Evolutionary conservation across 2,797 vertebrate species (phyloP), one percentile per base, ranked within the genome.

Genomic region (Bryconaethiops microstoma): DNA sequence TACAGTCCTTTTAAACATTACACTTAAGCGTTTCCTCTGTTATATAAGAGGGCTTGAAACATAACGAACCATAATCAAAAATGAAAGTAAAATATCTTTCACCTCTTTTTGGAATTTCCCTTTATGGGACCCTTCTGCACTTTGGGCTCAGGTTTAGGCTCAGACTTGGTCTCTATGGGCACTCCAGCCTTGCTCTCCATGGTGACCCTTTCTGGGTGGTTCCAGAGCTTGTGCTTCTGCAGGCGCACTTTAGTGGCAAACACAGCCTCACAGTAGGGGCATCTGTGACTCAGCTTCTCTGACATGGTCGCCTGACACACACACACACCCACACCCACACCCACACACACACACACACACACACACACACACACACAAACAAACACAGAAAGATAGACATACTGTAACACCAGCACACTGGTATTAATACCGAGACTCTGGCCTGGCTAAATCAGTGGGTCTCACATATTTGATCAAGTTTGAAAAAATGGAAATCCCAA

Each of bases 161-260:
- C 42, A 7, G 70, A 29, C 57, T 90, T 95, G 84, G 90, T 83
- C 77, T 93, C 92, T 84, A 91, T 82, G 21, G 82, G 83, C 29
- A 88, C 88, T 77, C 90, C 92, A 0, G 88, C 88, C 89, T 90
- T 95, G 85, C 91, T 86, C 81, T 93, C 93, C 87, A 91, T 83
- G 39, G 82, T 85, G 63, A 89, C 89, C 79, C 91, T 89, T 81
- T 98, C 96, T 77, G 96, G 92, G 85, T 99, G 97, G 90, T 97
- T 99, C 97, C 97, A 99, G 76, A 95, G 92, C 75, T 96, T 95
- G 90, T 99, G 98, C 89, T 99, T 99, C 89, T 99, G 96, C 89
- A 99, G 93, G 86, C 97, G 97, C 29, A 97, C 95, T 90, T 98
- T 99, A 81, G 97, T 97, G 82, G 96, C 95, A 88, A 99, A 99